Conservation (phyloP, 2,797 vertebrate species). For the Phyllotis vaccarum region DNA sequence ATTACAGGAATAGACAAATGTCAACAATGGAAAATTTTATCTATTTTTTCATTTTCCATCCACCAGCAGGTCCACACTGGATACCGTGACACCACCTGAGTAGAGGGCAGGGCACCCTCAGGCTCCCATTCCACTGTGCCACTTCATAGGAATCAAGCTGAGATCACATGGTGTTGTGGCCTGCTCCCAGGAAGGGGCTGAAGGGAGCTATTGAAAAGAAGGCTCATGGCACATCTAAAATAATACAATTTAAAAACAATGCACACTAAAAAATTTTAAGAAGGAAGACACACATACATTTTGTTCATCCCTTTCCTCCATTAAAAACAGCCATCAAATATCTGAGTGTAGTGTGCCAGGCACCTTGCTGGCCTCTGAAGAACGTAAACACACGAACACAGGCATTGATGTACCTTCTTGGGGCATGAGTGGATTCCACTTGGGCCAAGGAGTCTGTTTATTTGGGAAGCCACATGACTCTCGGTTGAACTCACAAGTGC, state of each 20-base stretch:
- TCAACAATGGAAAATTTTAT: neutral
- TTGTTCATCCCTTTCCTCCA: neutral
- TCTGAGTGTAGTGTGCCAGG: neutral
- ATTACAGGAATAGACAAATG: neutral
- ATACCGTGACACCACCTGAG: accelerated
- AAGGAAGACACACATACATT: neutral
- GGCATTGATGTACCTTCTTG: neutral
- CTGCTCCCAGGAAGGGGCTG: neutral
- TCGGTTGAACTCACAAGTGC: neutral
- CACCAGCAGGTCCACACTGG: neutral
- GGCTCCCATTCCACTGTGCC: accelerated
- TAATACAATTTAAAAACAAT: neutral
- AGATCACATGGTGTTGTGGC: neutral
- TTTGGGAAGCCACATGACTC: neutral
- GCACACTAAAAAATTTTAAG: neutral
- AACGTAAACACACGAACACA: neutral
- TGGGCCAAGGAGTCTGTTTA: neutral
- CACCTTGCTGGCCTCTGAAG: neutral
- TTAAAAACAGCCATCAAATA: neutral
- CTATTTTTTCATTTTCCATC: neutral
- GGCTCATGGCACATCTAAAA: neutral
- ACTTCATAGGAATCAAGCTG: neutral
- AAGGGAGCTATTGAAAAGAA: neutral
- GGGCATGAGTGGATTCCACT: neutral
- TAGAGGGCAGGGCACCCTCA: neutral